Percentiles rank a stretch among this genome's conserved stretches.
Evolutionary conservation across 2,888 invertebrate genomes (phyloP).

Genomic region (Pheosia tremula): DNA sequence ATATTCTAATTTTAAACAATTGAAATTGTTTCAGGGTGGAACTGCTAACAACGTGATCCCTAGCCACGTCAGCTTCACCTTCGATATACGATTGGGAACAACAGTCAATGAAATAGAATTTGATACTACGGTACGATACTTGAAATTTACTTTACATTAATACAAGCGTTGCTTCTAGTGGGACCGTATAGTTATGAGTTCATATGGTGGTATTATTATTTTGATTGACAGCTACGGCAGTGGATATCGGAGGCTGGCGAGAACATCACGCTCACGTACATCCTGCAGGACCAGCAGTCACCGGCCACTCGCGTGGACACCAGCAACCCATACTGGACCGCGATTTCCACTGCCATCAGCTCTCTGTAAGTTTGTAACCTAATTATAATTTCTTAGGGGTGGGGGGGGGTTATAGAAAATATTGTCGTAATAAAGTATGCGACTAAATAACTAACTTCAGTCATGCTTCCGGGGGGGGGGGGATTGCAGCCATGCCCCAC

Average conservation of each 20-base stretch:
- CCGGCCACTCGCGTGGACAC: slow-evolving; percentile 82
- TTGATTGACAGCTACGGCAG: slow-evolving; percentile 35
- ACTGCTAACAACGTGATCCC: slow-evolving; percentile 94
- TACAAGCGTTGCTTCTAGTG: neutral
- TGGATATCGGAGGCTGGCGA: slow-evolving; percentile 87
- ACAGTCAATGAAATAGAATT: slow-evolving; percentile 63
- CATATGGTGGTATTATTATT: neutral
- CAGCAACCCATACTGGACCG: slow-evolving; percentile 86
- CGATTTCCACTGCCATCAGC: slow-evolving; percentile 78
- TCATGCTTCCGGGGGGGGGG: too few relatives aligned
- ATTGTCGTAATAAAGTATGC: too few relatives aligned
- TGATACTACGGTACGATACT: slow-evolving; percentile 32
- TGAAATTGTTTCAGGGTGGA: slow-evolving; percentile 85
- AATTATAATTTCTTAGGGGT: too few relatives aligned
- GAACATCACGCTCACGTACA: slow-evolving; percentile 84
- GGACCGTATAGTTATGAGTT: neutral
- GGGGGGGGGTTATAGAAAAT: too few relatives aligned
- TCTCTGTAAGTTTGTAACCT: slow-evolving; percentile 37
- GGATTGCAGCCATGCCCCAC: too few relatives aligned
- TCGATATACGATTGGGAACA: slow-evolving; percentile 87
- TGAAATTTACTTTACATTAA: too few relatives aligned
- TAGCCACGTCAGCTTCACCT: slow-evolving; percentile 86
- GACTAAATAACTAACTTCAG: too few relatives aligned
- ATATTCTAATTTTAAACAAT: neutral
- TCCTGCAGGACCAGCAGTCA: slow-evolving; percentile 81